phyloP scores from a whole-genome alignment of 2,797 vertebrate species.

The Pogoniulus pusillus region DNA sequence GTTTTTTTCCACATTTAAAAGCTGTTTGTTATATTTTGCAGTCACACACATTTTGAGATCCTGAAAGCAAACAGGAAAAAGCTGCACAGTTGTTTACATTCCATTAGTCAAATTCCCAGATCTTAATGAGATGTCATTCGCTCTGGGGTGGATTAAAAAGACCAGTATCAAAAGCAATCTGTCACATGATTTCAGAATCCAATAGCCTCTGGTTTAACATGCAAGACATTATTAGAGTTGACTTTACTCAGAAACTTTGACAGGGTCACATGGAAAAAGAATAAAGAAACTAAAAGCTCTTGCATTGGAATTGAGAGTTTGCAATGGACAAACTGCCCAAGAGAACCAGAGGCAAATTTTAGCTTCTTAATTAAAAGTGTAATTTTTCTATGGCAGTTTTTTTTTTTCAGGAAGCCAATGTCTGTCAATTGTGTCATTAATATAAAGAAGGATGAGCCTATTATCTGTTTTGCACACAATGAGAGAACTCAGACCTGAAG shows the following conservation, averaged over 20 bases:
- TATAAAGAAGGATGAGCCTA: background rate
- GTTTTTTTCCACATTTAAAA: slow-evolving; percentile 21
- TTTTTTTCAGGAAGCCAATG: background rate
- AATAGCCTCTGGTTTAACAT: slow-evolving; percentile 11
- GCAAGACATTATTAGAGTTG: slow-evolving; percentile 3
- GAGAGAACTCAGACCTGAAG: background rate
- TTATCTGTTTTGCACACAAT: background rate
- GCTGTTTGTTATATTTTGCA: slow-evolving; percentile 55
- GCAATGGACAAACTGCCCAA: background rate
- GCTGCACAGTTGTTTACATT: slow-evolving; percentile 48
- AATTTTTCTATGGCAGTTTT: background rate
- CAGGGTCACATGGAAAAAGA: background rate
- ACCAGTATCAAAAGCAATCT: slow-evolving; percentile 33
- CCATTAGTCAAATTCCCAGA: slow-evolving; percentile 49
- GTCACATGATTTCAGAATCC: slow-evolving; percentile 30
- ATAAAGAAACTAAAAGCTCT: background rate
- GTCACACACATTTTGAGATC: slow-evolving; percentile 33
- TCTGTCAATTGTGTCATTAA: background rate
- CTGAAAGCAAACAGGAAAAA: slow-evolving; percentile 43
- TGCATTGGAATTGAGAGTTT: background rate
- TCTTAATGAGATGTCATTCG: slow-evolving; percentile 56
- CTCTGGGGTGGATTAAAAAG: slow-evolving; percentile 43
- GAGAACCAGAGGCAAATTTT: background rate
- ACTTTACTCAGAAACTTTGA: slow-evolving; percentile 4
- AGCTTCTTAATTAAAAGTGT: background rate